A percentile compares a stretch with the other conserved stretches of the same genome.
Conservation (phyloP, 2,113 vertebrate genomes). For the Leuciscus idus region DNA sequence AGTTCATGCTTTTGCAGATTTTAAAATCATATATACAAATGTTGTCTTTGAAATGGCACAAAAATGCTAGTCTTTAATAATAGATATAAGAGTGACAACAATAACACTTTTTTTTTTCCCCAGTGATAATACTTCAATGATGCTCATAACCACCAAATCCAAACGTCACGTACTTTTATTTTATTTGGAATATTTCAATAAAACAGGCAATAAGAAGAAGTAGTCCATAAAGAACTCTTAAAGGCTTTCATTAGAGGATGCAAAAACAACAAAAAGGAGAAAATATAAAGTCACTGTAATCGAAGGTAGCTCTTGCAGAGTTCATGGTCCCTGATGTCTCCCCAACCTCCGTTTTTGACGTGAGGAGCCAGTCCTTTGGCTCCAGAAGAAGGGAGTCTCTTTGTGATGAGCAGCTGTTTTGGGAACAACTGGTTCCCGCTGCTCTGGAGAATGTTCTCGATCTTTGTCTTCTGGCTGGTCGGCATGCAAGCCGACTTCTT, state of each 20-base stretch:
- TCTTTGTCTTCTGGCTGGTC: slow-evolving; percentile 87
- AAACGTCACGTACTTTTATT: slow-evolving; percentile 73
- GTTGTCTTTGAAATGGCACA: slow-evolving; percentile 14
- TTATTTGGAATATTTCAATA: slow-evolving; percentile 79
- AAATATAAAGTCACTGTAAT: slow-evolving; percentile 87
- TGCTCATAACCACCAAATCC: slow-evolving; percentile 67
- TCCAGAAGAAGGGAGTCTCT: slow-evolving; percentile 84
- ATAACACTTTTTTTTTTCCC: neutral
- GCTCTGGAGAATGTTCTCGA: slow-evolving; percentile 87
- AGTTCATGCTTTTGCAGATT: slow-evolving; percentile 22
- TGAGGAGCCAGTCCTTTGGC: slow-evolving; percentile 87
- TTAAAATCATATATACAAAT: slow-evolving; percentile 17
- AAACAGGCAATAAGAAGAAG: slow-evolving; percentile 82
- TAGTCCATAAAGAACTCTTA: slow-evolving; percentile 77
- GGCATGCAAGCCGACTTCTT: slow-evolving; percentile 90
- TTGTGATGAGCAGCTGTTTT: slow-evolving; percentile 83
- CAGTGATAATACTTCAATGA: slow-evolving; percentile 51
- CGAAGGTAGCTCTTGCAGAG: slow-evolving; percentile 97
- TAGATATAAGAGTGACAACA: neutral
- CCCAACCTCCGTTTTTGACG: slow-evolving; percentile 98
- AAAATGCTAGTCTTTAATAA: slow-evolving; percentile 22
- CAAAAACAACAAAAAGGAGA: slow-evolving; percentile 69
- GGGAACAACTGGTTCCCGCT: slow-evolving; percentile 91
- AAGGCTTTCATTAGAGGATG: slow-evolving; percentile 80
- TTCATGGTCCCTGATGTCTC: slow-evolving; percentile 98